These are phyloP conservation scores for Erethizon dorsatum DNA, from an alignment of 2,797 vertebrate genomes.

Conservation along the genomic window DNA sequence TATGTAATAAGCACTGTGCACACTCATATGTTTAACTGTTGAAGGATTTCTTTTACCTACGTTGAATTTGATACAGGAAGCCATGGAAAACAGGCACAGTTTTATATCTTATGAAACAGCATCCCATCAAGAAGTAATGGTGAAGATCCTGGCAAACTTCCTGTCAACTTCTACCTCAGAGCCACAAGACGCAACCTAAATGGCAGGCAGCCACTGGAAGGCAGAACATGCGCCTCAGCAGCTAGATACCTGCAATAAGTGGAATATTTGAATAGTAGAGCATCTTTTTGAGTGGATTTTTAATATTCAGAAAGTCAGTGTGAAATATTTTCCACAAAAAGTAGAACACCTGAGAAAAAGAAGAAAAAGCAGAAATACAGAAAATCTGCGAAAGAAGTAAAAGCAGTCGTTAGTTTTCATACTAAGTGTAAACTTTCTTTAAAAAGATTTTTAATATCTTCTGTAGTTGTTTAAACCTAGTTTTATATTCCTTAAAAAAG, in stretches of 20 bases:
- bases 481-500: background rate
- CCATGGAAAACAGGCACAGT: background rate
- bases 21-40: background rate
- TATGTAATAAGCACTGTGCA: background rate
- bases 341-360: background rate
- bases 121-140: background rate
- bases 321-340: background rate
- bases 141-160: background rate
- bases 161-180: background rate
- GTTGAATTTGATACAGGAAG: background rate
- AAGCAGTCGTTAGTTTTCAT: background rate
- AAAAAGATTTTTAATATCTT: background rate
- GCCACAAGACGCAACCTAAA: accelerated
- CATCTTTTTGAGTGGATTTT: background rate
- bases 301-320: background rate
- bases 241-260: background rate
- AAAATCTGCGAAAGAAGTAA: background rate
- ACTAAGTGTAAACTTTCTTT: conserved; percentile 55
- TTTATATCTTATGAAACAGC: background rate
- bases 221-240: background rate
- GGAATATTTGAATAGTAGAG: background rate
- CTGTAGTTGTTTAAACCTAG: background rate
- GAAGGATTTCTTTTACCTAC: background rate
- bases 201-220: background rate
- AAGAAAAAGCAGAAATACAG: background rate